Percentiles rank a stretch among this genome's conserved stretches.
Conservation (phyloP, 2,113 vertebrate genomes). For the Sebastes fasciatus region DNA sequence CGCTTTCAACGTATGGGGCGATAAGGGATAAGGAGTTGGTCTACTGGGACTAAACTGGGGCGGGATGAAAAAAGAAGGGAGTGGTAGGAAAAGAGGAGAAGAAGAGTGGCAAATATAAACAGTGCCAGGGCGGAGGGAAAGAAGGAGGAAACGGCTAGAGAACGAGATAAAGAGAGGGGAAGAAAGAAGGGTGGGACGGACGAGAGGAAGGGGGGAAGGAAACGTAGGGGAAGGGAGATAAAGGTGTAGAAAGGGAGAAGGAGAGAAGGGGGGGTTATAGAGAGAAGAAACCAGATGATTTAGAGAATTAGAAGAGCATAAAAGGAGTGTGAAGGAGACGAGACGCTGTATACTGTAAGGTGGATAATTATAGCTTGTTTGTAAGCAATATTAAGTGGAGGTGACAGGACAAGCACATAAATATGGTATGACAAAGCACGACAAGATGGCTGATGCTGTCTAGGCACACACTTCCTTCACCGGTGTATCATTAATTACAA, state of each 20-base stretch:
- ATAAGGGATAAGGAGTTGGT: slow-evolving; percentile 53
- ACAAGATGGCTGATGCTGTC: slow-evolving; percentile 62
- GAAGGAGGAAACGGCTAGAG: slow-evolving; percentile 64
- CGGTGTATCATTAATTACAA: slow-evolving; percentile 50
- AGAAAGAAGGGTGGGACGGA: slow-evolving; percentile 47
- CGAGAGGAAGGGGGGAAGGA: slow-evolving; percentile 55
- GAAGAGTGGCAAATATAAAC: slow-evolving; percentile 59
- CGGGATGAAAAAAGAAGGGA: slow-evolving; percentile 31
- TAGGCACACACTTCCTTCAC: slow-evolving; percentile 34
- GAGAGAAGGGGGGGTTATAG: neutral
- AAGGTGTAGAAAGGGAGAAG: slow-evolving; percentile 31
- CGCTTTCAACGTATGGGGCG: slow-evolving; percentile 55
- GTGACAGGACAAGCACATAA: slow-evolving; percentile 58
- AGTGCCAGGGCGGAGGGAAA: slow-evolving; percentile 37
- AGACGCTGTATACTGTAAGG: slow-evolving; percentile 1
- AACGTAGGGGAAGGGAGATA: slow-evolving; percentile 70
- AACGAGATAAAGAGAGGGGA: slow-evolving; percentile 62
- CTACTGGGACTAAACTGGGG: slow-evolving; percentile 50
- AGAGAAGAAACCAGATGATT: slow-evolving; percentile 34
- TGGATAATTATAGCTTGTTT: slow-evolving; percentile 67
- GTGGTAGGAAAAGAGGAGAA: slow-evolving; percentile 37
- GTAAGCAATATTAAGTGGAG: slow-evolving; percentile 61
- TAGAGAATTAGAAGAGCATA: neutral
- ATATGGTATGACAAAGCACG: slow-evolving; percentile 60
- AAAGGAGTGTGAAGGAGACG: slow-evolving; percentile 8